These are phyloP conservation scores for Clytia hemisphaerica DNA, from an alignment of 30 jellyfish, hydroid and myxozoan species.

Conservation along the genomic window DNA sequence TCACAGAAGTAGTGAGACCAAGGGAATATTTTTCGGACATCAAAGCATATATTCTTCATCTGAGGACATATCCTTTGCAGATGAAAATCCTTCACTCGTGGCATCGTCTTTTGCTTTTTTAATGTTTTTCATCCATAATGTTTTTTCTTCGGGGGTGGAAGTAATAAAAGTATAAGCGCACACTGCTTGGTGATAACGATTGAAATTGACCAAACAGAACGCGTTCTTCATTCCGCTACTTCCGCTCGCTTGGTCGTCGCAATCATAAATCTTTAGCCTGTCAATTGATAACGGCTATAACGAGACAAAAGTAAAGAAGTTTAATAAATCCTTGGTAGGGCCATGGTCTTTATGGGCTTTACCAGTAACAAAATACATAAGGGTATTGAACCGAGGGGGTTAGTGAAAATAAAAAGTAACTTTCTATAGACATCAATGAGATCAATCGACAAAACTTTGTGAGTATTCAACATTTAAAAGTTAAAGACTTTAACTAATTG, in stretches of 20 bases:
- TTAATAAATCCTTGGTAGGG: background rate
- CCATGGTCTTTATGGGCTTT: background rate
- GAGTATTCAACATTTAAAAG: too few relatives aligned
- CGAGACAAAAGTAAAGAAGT: background rate
- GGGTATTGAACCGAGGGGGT: too few relatives aligned
- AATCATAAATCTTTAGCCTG: slow-evolving; percentile 58
- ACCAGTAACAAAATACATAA: too few relatives aligned
- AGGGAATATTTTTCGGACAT: too few relatives aligned
- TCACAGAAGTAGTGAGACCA: too few relatives aligned
- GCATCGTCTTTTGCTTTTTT: slow-evolving; percentile 16
- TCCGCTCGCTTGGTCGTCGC: slow-evolving; percentile 55
- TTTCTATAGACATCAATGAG: too few relatives aligned
- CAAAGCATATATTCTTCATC: slow-evolving; percentile 37
- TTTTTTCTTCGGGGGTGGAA: slow-evolving; percentile 48
- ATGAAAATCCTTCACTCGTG: background rate
- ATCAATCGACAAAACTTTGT: too few relatives aligned
- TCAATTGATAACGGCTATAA: slow-evolving; percentile 83
- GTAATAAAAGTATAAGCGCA: slow-evolving; percentile 52
- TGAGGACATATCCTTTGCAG: slow-evolving; percentile 25
- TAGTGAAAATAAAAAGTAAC: too few relatives aligned
- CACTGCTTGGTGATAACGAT: slow-evolving; percentile 61
- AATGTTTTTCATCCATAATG: slow-evolving; percentile 7
- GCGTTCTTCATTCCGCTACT: slow-evolving; percentile 44
- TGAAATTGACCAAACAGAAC: slow-evolving; percentile 38
- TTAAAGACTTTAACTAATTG: background rate